A percentile compares a stretch with the other conserved stretches of the same genome.
Evolutionary conservation across 2,888 invertebrate genomes (phyloP).

Genomic region (Polymixis flavicincta): DNA sequence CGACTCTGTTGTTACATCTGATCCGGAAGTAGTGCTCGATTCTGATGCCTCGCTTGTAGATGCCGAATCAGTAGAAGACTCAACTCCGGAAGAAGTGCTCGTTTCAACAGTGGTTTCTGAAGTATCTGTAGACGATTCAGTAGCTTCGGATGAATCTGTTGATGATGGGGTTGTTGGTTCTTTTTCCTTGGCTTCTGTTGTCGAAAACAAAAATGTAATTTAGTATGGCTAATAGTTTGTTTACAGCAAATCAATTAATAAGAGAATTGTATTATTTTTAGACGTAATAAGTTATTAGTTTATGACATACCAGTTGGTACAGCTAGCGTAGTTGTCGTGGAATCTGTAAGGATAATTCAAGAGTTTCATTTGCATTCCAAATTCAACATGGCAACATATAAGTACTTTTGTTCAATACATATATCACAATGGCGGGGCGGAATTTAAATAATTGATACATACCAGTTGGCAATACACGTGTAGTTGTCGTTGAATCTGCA

Average conservation of each 20-base stretch:
- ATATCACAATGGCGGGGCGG: background rate
- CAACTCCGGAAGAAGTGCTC: constrained; percentile 49
- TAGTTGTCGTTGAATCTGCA: constrained; percentile 7
- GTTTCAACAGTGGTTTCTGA: constrained; percentile 28
- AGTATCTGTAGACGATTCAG: constrained; percentile 19
- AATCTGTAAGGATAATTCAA: constrained; percentile 22
- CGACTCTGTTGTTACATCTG: constrained; percentile 23
- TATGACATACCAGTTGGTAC: constrained; percentile 36
- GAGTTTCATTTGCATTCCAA: background rate
- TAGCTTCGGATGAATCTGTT: constrained; percentile 23
- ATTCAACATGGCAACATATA: background rate
- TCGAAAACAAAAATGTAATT: background rate
- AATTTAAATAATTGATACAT: background rate
- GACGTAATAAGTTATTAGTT: background rate
- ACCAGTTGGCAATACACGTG: background rate
- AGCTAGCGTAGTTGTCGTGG: constrained; percentile 27
- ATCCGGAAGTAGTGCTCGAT: constrained; percentile 30
- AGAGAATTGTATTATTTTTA: background rate
- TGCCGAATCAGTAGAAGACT: constrained; percentile 27
- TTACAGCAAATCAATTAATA: background rate
- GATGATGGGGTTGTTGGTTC: constrained; percentile 11
- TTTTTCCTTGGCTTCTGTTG: constrained; percentile 7
- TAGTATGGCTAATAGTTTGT: background rate
- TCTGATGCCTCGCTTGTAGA: constrained; percentile 28
- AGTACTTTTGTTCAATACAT: background rate